Percentiles rank a stretch among this genome's conserved stretches.
These are phyloP conservation scores for Mnemiopsis leidyi DNA, from an alignment of 37 sponge, comb jelly and placozoan genomes.

Conservation along the genomic window DNA sequence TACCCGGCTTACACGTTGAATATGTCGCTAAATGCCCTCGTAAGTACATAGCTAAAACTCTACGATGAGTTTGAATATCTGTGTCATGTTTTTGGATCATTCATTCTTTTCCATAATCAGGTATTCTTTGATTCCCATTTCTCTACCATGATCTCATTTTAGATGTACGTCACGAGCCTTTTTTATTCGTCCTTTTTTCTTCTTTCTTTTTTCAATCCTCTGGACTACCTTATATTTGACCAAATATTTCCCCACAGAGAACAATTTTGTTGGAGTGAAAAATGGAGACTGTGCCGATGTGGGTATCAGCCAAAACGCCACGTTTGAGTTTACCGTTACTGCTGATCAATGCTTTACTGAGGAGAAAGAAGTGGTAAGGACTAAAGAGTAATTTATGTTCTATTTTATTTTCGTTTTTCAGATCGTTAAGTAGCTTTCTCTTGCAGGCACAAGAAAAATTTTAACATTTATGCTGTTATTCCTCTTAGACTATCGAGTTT, in stretches of 20 bases:
- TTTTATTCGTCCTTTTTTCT: too few relatives aligned
- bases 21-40: constrained; percentile 33
- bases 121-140: too few relatives aligned
- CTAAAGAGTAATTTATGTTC: not conserved
- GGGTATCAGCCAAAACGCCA: constrained; percentile 11
- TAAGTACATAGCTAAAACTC: not conserved
- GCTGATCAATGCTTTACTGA: constrained; percentile 19
- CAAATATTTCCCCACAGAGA: not conserved
- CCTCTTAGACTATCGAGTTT: constrained; percentile 38
- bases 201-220: too few relatives aligned
- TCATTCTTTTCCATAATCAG: too few relatives aligned
- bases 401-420: not conserved
- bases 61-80: too few relatives aligned
- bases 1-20: not conserved
- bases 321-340: constrained; percentile 22
- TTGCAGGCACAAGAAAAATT: not conserved
- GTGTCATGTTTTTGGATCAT: not conserved
- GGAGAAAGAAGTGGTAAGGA: constrained; percentile 5
- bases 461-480: not conserved
- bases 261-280: not conserved
- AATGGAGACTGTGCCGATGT: constrained; percentile 17
- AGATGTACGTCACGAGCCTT: too few relatives aligned
- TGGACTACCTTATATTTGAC: too few relatives aligned
- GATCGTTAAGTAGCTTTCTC: too few relatives aligned
- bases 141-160: too few relatives aligned